A percentile compares a stretch with the other conserved stretches of the same genome.
Evolutionary conservation across 2,888 invertebrate species (phyloP).

Genomic region (Vandiemenella viatica): DNA sequence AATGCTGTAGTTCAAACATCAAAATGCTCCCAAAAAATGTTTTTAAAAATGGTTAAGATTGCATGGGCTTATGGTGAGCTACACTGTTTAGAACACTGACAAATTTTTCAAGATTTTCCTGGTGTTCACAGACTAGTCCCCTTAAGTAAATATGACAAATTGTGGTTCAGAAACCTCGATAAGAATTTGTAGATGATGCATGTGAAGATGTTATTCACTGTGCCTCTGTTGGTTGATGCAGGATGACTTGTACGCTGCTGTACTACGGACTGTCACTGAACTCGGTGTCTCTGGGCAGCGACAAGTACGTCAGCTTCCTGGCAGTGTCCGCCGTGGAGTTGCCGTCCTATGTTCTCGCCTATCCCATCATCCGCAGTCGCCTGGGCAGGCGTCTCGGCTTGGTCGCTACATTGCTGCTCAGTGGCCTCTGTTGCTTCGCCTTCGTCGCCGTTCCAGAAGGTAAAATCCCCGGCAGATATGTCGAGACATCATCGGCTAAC

Average conservation of each 20-base stretch:
- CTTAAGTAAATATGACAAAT: no score
- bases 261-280: slow-evolving; percentile 22
- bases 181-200: no score
- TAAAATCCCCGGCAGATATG: slow-evolving; percentile 22
- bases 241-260: slow-evolving; percentile 20
- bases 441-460: slow-evolving; percentile 41
- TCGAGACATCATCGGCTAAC: no score
- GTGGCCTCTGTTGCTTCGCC: slow-evolving; percentile 31
- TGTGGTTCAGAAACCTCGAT: no score
- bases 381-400: slow-evolving; percentile 17
- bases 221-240: slow-evolving; percentile 11
- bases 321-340: slow-evolving; percentile 18
- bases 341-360: slow-evolving; percentile 18
- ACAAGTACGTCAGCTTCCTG: slow-evolving; percentile 20
- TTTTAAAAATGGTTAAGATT: no score
- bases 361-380: slow-evolving; percentile 24
- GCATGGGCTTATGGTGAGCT: no score
- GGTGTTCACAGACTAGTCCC: no score
- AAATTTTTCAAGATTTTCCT: no score
- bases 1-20: no score
- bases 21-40: no score
- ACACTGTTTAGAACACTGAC: no score
- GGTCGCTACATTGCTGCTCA: slow-evolving; percentile 16
- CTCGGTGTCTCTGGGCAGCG: slow-evolving; percentile 19
- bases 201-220: no score